Conservation (phyloP, 2,888 invertebrate species). For the Lomographa bimaculata region DNA sequence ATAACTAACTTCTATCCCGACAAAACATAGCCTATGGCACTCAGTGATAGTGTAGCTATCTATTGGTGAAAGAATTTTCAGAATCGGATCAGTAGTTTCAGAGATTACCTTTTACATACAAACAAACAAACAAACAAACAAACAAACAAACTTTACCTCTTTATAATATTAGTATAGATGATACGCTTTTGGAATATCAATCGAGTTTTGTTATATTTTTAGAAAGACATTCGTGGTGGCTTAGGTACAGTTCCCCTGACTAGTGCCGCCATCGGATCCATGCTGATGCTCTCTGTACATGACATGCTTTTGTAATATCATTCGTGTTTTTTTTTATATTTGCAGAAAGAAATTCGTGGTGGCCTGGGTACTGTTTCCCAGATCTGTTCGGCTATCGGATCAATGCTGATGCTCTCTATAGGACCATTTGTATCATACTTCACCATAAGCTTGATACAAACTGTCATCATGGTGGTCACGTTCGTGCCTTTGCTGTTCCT, state of each 20-base stretch:
- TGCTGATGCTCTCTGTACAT: slow-evolving; percentile 34
- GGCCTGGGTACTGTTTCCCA: slow-evolving; percentile 40
- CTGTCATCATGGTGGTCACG: slow-evolving; percentile 14
- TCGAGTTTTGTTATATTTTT: slow-evolving; percentile 3
- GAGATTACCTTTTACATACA: too few relatives aligned
- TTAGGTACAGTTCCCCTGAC: slow-evolving; percentile 40
- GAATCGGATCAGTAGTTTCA: too few relatives aligned
- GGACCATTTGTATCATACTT: slow-evolving; percentile 11
- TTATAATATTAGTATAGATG: too few relatives aligned
- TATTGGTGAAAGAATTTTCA: too few relatives aligned
- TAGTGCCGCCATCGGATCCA: slow-evolving; percentile 34
- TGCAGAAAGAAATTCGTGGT: slow-evolving; percentile 43
- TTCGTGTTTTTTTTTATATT: slow-evolving; percentile 1
- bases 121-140: too few relatives aligned
- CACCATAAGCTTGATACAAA: slow-evolving; percentile 1
- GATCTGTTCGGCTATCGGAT: slow-evolving; percentile 35
- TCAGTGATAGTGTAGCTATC: too few relatives aligned
- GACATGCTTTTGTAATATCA: too few relatives aligned
- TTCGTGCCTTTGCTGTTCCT: slow-evolving; percentile 38
- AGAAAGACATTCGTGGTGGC: slow-evolving; percentile 44
- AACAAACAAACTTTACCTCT: too few relatives aligned
- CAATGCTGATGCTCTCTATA: slow-evolving; percentile 34
- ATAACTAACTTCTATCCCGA: too few relatives aligned
- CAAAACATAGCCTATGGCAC: too few relatives aligned
- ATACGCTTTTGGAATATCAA: too few relatives aligned